Conservation (phyloP, 2,113 vertebrate genomes). For the Platichthys stellatus region DNA sequence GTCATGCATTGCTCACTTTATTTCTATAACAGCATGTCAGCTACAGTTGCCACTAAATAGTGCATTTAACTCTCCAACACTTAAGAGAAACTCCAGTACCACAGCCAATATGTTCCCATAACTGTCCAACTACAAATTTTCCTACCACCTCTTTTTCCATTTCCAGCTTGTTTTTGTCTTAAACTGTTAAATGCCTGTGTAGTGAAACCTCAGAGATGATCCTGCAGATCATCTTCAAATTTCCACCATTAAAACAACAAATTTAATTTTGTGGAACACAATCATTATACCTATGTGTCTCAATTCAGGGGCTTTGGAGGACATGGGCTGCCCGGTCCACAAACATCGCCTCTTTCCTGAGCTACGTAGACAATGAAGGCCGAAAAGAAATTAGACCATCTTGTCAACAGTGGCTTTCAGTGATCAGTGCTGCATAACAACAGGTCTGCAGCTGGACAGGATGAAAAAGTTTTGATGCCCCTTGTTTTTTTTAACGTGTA, state of each 20-base stretch:
- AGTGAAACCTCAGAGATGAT: slow-evolving; percentile 40
- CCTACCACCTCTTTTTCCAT: slow-evolving; percentile 55
- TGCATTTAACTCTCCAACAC: slow-evolving; percentile 61
- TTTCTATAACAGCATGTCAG: slow-evolving; percentile 54
- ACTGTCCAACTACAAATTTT: slow-evolving; percentile 34
- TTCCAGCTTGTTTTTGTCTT: slow-evolving; percentile 45
- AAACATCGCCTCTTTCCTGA: too few species aligned
- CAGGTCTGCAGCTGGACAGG: too few species aligned
- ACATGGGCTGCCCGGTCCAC: too few species aligned
- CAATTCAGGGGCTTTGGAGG: too few species aligned
- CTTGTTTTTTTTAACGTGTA: too few species aligned
- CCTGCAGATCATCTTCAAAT: neutral
- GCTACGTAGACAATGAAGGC: too few species aligned
- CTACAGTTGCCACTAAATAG: slow-evolving; percentile 60
- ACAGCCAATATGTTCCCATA: slow-evolving; percentile 48
- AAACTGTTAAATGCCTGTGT: slow-evolving; percentile 24
- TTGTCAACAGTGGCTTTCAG: too few species aligned
- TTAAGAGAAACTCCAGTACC: slow-evolving; percentile 35
- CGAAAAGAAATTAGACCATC: too few species aligned
- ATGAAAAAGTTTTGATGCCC: too few species aligned
- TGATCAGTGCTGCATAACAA: too few species aligned
- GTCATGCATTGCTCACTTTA: slow-evolving; percentile 61
- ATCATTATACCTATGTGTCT: neutral
- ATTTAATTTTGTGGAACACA: neutral
- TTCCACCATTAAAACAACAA: neutral